These are phyloP conservation scores for Ormia ochracea DNA, from an alignment of 2,888 invertebrate genomes.

Conservation along the genomic window DNA sequence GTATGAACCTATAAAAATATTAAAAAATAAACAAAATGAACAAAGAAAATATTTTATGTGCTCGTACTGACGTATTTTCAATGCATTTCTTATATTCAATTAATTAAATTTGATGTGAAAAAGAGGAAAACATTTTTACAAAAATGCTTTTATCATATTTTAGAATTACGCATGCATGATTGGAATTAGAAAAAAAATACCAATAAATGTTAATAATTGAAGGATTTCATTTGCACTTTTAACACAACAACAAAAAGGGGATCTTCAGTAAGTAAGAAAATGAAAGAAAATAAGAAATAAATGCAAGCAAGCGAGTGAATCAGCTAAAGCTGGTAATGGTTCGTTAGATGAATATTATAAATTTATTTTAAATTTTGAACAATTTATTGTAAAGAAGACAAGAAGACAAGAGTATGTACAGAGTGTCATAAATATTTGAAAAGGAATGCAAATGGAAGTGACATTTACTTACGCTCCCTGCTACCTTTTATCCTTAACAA, in stretches of 20 bases:
- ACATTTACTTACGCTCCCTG: conserved; percentile 46
- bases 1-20: background rate
- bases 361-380: conserved; percentile 39
- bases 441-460: conserved; percentile 61
- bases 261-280: conserved; percentile 16
- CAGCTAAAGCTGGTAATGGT: conserved; percentile 49
- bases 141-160: conserved; percentile 23
- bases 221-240: conserved; percentile 17
- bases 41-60: background rate
- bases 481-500: background rate
- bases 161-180: conserved; percentile 35
- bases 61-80: too few relatives aligned
- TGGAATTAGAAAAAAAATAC: background rate
- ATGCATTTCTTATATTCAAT: conserved; percentile 35
- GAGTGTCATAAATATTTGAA: conserved; percentile 59
- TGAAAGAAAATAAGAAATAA: background rate
- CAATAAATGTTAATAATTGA: conserved; percentile 32
- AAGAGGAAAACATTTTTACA: background rate
- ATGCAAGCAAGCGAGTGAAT: conserved; percentile 28
- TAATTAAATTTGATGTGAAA: conserved; percentile 53
- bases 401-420: background rate
- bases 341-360: conserved; percentile 44
- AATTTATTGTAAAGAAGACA: conserved; percentile 34
- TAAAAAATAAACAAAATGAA: background rate
- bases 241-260: conserved; percentile 11